phyloP scores from a whole-genome alignment of 2,888 invertebrate genomes.

The Lapara coniferarum region DNA sequence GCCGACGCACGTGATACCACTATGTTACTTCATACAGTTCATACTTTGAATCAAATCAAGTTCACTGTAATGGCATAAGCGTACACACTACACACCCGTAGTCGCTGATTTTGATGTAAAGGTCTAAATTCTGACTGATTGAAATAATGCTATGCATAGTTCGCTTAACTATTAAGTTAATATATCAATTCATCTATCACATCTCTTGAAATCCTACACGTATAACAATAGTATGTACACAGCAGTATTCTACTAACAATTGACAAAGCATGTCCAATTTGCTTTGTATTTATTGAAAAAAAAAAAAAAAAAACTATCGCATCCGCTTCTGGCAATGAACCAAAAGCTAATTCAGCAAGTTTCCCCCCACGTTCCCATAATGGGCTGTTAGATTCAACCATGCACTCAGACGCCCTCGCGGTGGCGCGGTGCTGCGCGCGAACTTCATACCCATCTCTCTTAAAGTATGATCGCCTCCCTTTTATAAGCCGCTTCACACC shows the following conservation, averaged over 20 bases:
- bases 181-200: too few species aligned
- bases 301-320: neutral
- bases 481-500: constrained; percentile 29
- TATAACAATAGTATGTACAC: too few species aligned
- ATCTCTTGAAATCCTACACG: too few species aligned
- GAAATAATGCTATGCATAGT: too few species aligned
- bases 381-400: constrained; percentile 20
- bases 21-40: too few species aligned
- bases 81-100: too few species aligned
- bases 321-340: constrained; percentile 9
- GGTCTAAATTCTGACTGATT: too few species aligned
- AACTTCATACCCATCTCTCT: constrained; percentile 9
- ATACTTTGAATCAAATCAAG: too few species aligned
- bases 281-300: neutral
- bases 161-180: too few species aligned
- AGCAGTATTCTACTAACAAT: neutral
- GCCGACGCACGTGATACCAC: too few species aligned
- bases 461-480: constrained; percentile 21
- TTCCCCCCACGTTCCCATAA: constrained; percentile 9
- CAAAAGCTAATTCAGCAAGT: constrained; percentile 23
- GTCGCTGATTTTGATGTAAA: too few species aligned
- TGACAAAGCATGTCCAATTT: neutral
- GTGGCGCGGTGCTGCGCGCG: neutral
- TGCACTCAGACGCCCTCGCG: constrained; percentile 19
- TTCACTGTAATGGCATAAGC: too few species aligned